These are phyloP conservation scores for Falcunculus frontatus DNA, from an alignment of 2,113 vertebrate species.

Conservation along the genomic window DNA sequence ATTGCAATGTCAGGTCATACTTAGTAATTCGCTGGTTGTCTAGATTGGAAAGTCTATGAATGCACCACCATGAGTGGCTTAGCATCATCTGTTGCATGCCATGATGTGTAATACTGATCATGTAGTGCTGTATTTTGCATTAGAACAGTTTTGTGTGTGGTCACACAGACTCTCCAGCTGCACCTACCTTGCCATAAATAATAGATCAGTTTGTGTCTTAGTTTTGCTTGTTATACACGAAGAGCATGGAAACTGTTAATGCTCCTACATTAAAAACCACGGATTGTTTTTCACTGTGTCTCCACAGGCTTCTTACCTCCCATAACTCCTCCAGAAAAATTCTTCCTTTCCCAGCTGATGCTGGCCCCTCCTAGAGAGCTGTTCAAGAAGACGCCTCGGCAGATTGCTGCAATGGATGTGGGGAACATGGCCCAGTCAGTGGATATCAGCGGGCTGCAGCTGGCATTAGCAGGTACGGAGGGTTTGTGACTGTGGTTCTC, in stretches of 20 bases:
- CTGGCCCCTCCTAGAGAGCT: constrained; percentile 93
- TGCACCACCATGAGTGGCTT: neutral
- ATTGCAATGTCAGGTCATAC: no score
- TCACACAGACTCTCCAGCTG: neutral
- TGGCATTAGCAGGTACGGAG: constrained; percentile 86
- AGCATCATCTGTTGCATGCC: rapidly evolving
- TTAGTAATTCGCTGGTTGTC: neutral
- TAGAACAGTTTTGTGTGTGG: neutral
- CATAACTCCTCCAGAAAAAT: constrained; percentile 95
- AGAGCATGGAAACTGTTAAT: neutral
- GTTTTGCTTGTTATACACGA: rapidly evolving
- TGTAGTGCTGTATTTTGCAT: rapidly evolving
- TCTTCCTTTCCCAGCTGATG: constrained; percentile 98
- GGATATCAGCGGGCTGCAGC: constrained; percentile 95
- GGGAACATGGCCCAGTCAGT: constrained; percentile 88
- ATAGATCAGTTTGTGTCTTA: rapidly evolving
- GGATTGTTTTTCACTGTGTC: neutral
- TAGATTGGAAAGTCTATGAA: neutral
- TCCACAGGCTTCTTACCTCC: constrained; percentile 91
- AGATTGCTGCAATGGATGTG: constrained; percentile 93
- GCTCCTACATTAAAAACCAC: neutral
- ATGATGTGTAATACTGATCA: neutral
- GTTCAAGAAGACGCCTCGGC: constrained; percentile 97
- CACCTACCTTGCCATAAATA: neutral
- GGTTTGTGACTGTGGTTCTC: neutral